phyloP scores from a whole-genome alignment of 2,888 invertebrate species.

The Epinotia bilunana region DNA sequence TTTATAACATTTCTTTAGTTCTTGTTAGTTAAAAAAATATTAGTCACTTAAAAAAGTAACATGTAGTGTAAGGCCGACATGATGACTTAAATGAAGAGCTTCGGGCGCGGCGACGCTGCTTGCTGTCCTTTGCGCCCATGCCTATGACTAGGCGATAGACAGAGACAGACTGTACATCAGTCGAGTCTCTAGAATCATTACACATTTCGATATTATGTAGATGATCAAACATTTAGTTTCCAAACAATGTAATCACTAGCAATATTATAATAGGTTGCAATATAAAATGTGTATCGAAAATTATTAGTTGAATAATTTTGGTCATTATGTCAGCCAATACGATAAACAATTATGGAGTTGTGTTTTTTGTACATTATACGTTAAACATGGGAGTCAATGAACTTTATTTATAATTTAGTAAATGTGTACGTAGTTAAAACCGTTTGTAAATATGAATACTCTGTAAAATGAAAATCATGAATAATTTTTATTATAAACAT shows the following conservation, averaged over 20 bases:
- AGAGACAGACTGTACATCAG: neutral
- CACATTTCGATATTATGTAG: neutral
- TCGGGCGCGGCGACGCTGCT: neutral
- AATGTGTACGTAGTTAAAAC: slow-evolving; percentile 79
- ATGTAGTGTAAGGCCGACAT: slow-evolving; percentile 59
- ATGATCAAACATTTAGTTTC: slow-evolving; percentile 7
- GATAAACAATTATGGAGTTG: slow-evolving; percentile 61
- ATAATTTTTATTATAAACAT: slow-evolving; percentile 83
- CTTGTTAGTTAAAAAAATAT: slow-evolving; percentile 66
- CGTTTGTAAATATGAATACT: slow-evolving; percentile 83
- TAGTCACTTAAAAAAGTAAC: slow-evolving; percentile 64
- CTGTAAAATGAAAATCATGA: slow-evolving; percentile 84
- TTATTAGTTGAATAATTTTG: slow-evolving; percentile 47
- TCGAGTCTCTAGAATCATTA: neutral
- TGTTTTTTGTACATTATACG: slow-evolving; percentile 76
- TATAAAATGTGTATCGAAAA: slow-evolving; percentile 17
- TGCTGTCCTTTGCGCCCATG: slow-evolving; percentile 18
- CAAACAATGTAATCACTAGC: slow-evolving; percentile 24
- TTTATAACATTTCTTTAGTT: slow-evolving; percentile 63
- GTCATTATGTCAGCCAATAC: slow-evolving; percentile 65
- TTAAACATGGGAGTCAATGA: slow-evolving; percentile 81
- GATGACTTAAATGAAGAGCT: slow-evolving; percentile 56
- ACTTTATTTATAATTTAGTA: slow-evolving; percentile 80
- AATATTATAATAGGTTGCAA: slow-evolving; percentile 29
- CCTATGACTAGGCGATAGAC: slow-evolving; percentile 11